Evolutionary conservation across 2,113 vertebrate species (phyloP).

Genomic region (Dolichotis patagonum): DNA sequence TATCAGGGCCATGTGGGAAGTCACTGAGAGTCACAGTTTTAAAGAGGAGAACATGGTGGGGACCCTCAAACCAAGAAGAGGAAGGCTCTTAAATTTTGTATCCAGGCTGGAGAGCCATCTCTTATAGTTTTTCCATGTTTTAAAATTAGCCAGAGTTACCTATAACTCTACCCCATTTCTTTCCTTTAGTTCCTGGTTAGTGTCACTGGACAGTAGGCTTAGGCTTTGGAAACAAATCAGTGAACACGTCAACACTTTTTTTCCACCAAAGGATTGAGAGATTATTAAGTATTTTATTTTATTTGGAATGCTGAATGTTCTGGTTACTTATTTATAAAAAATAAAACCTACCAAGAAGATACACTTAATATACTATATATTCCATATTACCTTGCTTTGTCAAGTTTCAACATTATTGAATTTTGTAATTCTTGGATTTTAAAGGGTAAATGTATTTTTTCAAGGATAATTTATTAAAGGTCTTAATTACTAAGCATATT

Average conservation of each 20-base stretch:
- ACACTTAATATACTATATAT: background rate
- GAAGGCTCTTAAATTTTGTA: background rate
- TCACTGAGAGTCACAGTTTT: background rate
- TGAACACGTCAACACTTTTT: background rate
- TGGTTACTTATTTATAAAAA: background rate
- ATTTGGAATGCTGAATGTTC: background rate
- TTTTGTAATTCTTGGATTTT: background rate
- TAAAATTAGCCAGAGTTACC: background rate
- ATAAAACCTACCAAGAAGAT: background rate
- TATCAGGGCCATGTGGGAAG: background rate
- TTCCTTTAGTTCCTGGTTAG: background rate
- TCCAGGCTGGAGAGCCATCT: background rate
- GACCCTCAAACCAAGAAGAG: background rate
- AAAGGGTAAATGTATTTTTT: background rate
- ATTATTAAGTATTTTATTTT: constrained; percentile 34
- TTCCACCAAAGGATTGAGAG: background rate
- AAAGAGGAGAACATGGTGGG: background rate
- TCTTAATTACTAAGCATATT: background rate
- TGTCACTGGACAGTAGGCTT: background rate
- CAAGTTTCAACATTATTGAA: background rate
- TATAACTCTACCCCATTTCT: background rate
- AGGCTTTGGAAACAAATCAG: background rate
- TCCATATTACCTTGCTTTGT: background rate
- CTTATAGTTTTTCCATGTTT: background rate
- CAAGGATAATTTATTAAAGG: background rate